phyloP scores from a whole-genome alignment of 2,888 invertebrate genomes.

The Phaonia tiefii region DNA sequence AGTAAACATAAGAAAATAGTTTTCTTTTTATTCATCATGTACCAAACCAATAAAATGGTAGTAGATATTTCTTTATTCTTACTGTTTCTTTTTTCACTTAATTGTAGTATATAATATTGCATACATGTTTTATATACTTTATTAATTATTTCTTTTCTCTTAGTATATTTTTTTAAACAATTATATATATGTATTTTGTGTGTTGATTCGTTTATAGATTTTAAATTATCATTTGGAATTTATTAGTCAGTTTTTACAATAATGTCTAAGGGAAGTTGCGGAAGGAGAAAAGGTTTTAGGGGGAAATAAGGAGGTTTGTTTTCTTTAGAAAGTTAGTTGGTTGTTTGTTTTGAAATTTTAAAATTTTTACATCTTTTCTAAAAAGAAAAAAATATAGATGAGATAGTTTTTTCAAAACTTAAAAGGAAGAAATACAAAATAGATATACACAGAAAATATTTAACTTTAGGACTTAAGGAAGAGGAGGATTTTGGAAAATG shows the following conservation, averaged over 20 bases:
- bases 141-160: constrained; percentile 28
- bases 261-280: constrained; percentile 15
- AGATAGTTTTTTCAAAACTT: constrained; percentile 44
- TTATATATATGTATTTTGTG: constrained; percentile 19
- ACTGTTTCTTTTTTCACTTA: constrained; percentile 40
- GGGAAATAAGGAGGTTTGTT: neutral
- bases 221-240: constrained; percentile 53
- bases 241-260: constrained; percentile 57
- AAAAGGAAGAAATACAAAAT: constrained; percentile 44
- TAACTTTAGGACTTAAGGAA: constrained; percentile 33
- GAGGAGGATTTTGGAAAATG: constrained; percentile 30
- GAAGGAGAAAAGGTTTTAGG: neutral
- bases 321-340: constrained; percentile 35
- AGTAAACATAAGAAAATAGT: constrained; percentile 60
- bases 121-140: constrained; percentile 65
- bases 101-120: constrained; percentile 66
- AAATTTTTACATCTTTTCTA: constrained; percentile 44
- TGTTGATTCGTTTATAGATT: constrained; percentile 18
- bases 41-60: constrained; percentile 64
- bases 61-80: constrained; percentile 35
- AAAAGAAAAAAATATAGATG: constrained; percentile 26
- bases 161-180: constrained; percentile 33
- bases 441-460: constrained; percentile 65
- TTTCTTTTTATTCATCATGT: constrained; percentile 24
- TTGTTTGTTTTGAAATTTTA: constrained; percentile 45